Base-by-base conservation (phyloP, 2,888 invertebrate species). In the Leucania comma region DNA sequence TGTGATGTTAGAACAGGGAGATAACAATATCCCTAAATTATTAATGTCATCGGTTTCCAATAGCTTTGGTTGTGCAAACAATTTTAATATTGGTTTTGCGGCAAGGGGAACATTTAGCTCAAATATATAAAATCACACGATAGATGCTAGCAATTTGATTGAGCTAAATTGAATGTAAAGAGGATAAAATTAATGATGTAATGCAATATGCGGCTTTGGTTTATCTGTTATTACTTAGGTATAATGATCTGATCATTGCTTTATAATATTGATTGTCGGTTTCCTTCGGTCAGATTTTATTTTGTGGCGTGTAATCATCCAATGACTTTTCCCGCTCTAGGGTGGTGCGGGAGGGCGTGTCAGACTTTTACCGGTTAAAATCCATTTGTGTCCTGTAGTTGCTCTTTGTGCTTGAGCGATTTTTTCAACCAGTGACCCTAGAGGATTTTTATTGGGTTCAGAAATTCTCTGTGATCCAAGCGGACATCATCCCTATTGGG, bases 21-120 rank as follows among this genome's bases (percentile, higher is more conserved):
- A 75, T 79, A 69, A 74, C 57, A 59, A 57, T 68, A 69, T 69
- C 61, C 54, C 51, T 54, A 66, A 79, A 61, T 78, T 68, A 78
- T 68, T 42, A 62, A 80, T 65, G 54, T 72, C 64, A 65, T 82
- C 67, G 57, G 63, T 58, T 81, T 60, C 42, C 42, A 75, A 68
- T 59, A 48, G 51, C 63, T 46, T 50, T 54, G 58, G 22, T 22
- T 64, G 50, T 58, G 48, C 56, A 48, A 62, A 70, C 50, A 42
- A 42, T 60, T 60, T 60, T 62, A 50, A 29, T 42, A 62, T 75
- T 46, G 22, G 42, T 6, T 77, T 10, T 26, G 20, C 10, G 4
- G 42, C 57, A 56, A 24, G 17, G 26, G 24, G 29, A 48, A 9
- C 20, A 42, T 54, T 59, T 17, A 58, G 53, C 22, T 56, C 12